A percentile compares a stretch with the other conserved stretches of the same genome.
These are phyloP conservation scores for Myathropa florea DNA, from an alignment of 2,888 invertebrate genomes.

Conservation along the genomic window DNA sequence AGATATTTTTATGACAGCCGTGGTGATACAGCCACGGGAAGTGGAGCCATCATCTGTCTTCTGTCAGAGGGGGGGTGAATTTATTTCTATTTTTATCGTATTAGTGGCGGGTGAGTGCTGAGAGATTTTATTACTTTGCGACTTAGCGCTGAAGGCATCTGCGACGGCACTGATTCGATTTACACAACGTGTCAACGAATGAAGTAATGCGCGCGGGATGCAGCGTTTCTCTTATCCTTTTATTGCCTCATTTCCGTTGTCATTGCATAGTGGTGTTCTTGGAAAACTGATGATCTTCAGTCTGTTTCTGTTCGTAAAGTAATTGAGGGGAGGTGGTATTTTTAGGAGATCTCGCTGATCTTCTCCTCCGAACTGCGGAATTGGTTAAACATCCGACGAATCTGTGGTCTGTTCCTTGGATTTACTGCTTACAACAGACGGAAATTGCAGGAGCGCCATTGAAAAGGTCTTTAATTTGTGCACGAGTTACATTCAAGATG, in stretches of 20 bases:
- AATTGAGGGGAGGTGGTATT: neutral
- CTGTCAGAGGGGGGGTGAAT: neutral
- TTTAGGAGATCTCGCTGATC: neutral
- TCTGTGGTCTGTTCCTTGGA: too few species aligned
- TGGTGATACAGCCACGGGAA: neutral
- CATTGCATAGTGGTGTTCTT: neutral
- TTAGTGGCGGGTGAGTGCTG: neutral
- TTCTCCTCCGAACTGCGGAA: neutral
- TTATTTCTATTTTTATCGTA: neutral
- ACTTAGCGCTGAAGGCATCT: neutral
- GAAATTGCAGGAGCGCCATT: too few species aligned
- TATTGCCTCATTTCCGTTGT: neutral
- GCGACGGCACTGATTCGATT: neutral
- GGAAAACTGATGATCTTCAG: neutral
- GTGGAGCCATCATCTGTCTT: neutral
- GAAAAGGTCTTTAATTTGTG: too few species aligned
- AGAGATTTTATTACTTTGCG: neutral
- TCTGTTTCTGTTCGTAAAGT: neutral
- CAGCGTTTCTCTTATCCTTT: neutral
- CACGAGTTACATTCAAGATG: too few species aligned
- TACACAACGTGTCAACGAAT: too few species aligned
- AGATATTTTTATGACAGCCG: slow-evolving; percentile 4
- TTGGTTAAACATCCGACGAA: neutral
- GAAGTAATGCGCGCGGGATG: neutral
- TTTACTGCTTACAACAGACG: too few species aligned